Conservation (phyloP, 2,888 invertebrate genomes). For the Papilio protenor region DNA sequence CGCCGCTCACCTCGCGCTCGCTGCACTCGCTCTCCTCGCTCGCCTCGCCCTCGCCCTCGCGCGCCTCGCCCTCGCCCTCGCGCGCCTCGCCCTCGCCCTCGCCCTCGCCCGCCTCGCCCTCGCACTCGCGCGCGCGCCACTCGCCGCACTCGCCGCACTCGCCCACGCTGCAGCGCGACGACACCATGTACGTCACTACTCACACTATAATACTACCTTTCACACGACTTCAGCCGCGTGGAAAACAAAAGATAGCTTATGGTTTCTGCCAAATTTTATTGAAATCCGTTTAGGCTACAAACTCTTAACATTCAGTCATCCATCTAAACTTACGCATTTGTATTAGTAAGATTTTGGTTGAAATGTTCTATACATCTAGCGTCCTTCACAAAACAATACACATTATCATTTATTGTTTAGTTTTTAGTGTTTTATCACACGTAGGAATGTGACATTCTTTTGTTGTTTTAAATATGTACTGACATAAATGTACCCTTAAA, state of each 20-base stretch:
- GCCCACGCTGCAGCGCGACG: conserved; percentile 59
- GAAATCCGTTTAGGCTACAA: too few relatives aligned
- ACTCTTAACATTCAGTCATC: too few relatives aligned
- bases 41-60: conserved; percentile 56
- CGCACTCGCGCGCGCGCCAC: conserved; percentile 51
- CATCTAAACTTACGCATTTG: too few relatives aligned
- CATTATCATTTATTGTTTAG: neutral
- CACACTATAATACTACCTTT: too few relatives aligned
- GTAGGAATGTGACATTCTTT: neutral
- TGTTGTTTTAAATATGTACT: neutral
- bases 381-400: neutral
- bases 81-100: conserved; percentile 50
- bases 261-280: neutral
- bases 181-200: conserved; percentile 56
- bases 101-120: conserved; percentile 39
- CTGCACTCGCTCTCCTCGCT: conserved; percentile 79
- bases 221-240: too few relatives aligned
- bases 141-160: conserved; percentile 50
- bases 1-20: conserved; percentile 78
- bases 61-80: conserved; percentile 50
- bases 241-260: neutral
- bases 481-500: too few relatives aligned
- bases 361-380: neutral
- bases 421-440: neutral
- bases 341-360: too few relatives aligned